Percentiles rank a stretch among this genome's conserved stretches.
These are phyloP conservation scores for Operophtera brumata DNA, from an alignment of 2,888 invertebrate genomes.

Conservation along the genomic window DNA sequence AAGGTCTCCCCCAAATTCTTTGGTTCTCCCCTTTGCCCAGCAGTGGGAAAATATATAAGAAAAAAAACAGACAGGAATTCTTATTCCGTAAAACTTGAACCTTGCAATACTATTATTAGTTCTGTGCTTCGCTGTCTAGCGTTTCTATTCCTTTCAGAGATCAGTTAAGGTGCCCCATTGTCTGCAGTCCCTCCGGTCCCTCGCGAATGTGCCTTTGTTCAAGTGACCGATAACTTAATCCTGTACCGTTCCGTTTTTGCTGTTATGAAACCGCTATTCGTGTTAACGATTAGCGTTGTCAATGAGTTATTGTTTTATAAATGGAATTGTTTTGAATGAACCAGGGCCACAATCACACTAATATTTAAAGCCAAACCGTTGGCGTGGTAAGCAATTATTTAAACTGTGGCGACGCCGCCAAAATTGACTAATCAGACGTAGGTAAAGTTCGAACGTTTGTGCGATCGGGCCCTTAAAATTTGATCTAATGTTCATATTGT, in stretches of 20 bases:
- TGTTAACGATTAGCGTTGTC: slow-evolving; percentile 5
- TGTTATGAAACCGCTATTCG: slow-evolving; percentile 5
- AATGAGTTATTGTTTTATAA: slow-evolving; percentile 7
- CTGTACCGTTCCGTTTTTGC: slow-evolving; percentile 12
- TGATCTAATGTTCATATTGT: no score
- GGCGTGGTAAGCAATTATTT: no score
- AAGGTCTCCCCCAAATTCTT: no score
- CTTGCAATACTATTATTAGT: not conserved
- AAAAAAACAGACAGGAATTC: no score
- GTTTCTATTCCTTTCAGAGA: slow-evolving; percentile 2
- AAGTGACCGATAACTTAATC: slow-evolving; percentile 20
- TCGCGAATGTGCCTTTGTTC: slow-evolving; percentile 12
- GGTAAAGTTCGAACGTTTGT: no score
- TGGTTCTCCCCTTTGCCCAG: no score
- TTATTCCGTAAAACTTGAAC: not conserved
- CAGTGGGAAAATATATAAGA: no score
- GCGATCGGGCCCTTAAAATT: no score
- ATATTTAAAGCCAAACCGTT: no score
- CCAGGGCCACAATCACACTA: not conserved
- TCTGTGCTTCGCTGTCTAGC: not conserved
- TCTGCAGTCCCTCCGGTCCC: slow-evolving; percentile 12
- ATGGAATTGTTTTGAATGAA: not conserved
- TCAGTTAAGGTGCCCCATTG: slow-evolving; percentile 17
- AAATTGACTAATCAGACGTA: no score
- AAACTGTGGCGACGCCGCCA: no score